Evolutionary conservation across 2,888 invertebrate species (phyloP).

Genomic region (Myathropa florea): DNA sequence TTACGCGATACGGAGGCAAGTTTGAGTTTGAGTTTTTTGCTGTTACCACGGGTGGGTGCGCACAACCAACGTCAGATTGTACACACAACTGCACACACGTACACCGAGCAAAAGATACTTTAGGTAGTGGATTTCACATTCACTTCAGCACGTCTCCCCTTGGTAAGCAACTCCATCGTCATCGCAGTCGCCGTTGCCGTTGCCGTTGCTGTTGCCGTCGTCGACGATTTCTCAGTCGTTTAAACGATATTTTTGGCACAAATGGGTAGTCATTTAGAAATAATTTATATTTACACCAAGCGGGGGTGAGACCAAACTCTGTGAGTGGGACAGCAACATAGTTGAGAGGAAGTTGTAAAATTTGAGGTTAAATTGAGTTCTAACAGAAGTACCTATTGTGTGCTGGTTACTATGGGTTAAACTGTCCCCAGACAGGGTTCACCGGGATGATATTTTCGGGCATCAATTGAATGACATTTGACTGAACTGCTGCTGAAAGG

Average conservation of each 20-base stretch:
- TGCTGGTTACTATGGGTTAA: not conserved
- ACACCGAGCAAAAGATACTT: conserved; percentile 7
- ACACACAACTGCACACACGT: not conserved
- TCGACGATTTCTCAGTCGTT: not conserved
- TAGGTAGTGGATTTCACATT: not conserved
- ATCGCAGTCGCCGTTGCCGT: not conserved
- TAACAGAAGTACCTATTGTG: not conserved
- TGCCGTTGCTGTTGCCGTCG: not conserved
- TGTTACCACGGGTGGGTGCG: conserved; percentile 29
- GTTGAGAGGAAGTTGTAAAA: conserved; percentile 11
- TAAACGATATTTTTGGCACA: conserved; percentile 45
- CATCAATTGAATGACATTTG: not conserved
- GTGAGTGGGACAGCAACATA: not conserved
- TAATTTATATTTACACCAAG: conserved; percentile 28
- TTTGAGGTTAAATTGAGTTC: conserved; percentile 15
- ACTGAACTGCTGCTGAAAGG: not conserved
- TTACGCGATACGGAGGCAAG: conserved; percentile 14
- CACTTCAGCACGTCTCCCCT: not conserved
- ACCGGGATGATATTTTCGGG: not conserved
- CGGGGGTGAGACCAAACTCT: not conserved
- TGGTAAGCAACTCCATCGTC: not conserved
- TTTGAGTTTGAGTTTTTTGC: not conserved
- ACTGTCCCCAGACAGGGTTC: not conserved
- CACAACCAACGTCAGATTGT: not conserved
- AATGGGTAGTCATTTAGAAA: conserved; percentile 55